Conservation (phyloP, 2,113 vertebrate species). For the Tachuris rubrigastra region DNA sequence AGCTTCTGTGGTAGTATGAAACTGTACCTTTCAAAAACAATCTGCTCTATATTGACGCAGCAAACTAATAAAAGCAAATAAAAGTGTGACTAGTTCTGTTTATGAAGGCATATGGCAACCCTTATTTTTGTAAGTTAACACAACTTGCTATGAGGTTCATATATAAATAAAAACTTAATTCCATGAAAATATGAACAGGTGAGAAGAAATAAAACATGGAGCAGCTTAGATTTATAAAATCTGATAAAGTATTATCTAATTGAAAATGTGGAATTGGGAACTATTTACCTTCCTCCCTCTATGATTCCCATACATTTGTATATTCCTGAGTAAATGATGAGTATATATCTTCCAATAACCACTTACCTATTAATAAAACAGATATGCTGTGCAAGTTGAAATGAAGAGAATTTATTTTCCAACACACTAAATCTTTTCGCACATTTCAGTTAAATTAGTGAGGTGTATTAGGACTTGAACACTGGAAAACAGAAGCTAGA, state of each 20-base stretch:
- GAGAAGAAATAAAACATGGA: conserved; percentile 12
- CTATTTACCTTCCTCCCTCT: neutral
- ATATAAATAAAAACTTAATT: conserved; percentile 41
- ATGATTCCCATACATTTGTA: neutral
- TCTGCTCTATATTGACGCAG: neutral
- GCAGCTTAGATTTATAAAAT: conserved; percentile 5
- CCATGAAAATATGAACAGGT: neutral
- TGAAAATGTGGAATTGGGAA: neutral
- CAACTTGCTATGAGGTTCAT: neutral
- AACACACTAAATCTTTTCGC: neutral
- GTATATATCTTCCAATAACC: neutral
- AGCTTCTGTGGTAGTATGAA: neutral
- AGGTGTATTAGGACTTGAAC: neutral
- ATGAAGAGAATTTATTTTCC: conserved; percentile 13
- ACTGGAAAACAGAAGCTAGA: neutral
- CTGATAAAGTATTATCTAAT: neutral
- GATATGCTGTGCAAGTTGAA: neutral
- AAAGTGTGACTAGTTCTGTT: neutral
- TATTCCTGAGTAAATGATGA: neutral
- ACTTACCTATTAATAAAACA: neutral
- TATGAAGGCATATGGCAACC: conserved; percentile 13
- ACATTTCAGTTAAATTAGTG: neutral
- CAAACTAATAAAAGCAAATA: conserved; percentile 55
- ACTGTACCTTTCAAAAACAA: neutral
- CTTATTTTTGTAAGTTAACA: neutral